These are phyloP conservation scores for Operophtera brumata DNA, from an alignment of 2,888 invertebrate species.

Conservation along the genomic window DNA sequence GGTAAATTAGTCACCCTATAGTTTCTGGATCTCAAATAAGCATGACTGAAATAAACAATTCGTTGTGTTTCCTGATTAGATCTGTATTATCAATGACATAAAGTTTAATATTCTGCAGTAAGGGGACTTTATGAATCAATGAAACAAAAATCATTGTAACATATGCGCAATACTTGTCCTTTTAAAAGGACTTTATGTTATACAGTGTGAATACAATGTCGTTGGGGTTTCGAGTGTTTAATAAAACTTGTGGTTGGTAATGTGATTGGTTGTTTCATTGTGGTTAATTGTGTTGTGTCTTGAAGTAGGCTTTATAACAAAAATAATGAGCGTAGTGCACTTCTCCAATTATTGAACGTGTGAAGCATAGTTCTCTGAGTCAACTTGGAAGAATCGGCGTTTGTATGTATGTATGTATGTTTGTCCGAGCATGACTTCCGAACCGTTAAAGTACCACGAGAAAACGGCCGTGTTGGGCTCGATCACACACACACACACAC, in stretches of 20 bases:
- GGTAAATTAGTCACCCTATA: background rate
- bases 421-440: too few species aligned
- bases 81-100: background rate
- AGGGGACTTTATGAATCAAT: background rate
- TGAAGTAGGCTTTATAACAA: conserved; percentile 12
- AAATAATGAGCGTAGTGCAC: conserved; percentile 9
- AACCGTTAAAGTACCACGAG: too few species aligned
- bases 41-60: background rate
- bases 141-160: conserved; percentile 44
- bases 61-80: background rate
- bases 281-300: conserved; percentile 28
- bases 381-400: too few species aligned
- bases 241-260: conserved; percentile 41
- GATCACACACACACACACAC: too few species aligned
- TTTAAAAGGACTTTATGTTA: conserved; percentile 49
- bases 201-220: conserved; percentile 39
- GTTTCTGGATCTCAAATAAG: conserved; percentile 40
- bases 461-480: too few species aligned
- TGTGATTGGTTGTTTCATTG: conserved; percentile 44
- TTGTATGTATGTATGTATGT: too few species aligned
- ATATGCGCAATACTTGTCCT: conserved; percentile 59
- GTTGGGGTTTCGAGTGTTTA: conserved; percentile 44
- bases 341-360: background rate
- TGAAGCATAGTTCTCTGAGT: too few species aligned
- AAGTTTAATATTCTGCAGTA: background rate